Conservation (phyloP, 2,888 invertebrate genomes). For the Heteromyza rotundicornis region DNA sequence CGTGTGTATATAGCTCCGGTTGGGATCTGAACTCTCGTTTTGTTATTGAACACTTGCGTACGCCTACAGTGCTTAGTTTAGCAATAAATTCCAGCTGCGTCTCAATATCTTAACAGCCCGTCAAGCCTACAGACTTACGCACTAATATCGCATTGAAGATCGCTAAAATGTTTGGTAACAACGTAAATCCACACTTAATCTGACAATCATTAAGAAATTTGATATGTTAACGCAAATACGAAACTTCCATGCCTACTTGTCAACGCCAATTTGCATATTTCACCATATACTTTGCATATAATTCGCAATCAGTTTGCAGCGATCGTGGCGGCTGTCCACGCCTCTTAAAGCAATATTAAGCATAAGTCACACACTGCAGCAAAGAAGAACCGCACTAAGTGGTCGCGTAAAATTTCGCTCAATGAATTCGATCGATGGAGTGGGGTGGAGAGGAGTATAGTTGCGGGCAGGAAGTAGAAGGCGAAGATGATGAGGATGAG, state of each 20-base stretch:
- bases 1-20: too few species aligned
- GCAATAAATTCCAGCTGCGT: too few species aligned
- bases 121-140: too few species aligned
- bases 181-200: conserved; percentile 3
- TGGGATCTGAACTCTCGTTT: too few species aligned
- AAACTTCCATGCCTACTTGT: not conserved
- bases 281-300: conserved; percentile 26
- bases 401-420: conserved; percentile 24
- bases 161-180: not conserved
- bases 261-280: conserved; percentile 21
- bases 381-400: not conserved
- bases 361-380: conserved; percentile 30
- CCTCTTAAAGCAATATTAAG: conserved; percentile 26
- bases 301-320: conserved; percentile 26
- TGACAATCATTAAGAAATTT: conserved; percentile 20
- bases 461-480: not conserved
- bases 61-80: too few species aligned
- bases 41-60: too few species aligned
- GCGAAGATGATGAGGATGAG: not conserved
- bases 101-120: too few species aligned
- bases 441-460: not conserved
- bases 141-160: conserved; percentile 10
- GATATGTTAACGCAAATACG: conserved; percentile 15
- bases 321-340: conserved; percentile 24
- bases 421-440: conserved; percentile 16